These are phyloP conservation scores for Drosophila tanythrix DNA, from an alignment of 2,888 invertebrate genomes.

Conservation along the genomic window DNA sequence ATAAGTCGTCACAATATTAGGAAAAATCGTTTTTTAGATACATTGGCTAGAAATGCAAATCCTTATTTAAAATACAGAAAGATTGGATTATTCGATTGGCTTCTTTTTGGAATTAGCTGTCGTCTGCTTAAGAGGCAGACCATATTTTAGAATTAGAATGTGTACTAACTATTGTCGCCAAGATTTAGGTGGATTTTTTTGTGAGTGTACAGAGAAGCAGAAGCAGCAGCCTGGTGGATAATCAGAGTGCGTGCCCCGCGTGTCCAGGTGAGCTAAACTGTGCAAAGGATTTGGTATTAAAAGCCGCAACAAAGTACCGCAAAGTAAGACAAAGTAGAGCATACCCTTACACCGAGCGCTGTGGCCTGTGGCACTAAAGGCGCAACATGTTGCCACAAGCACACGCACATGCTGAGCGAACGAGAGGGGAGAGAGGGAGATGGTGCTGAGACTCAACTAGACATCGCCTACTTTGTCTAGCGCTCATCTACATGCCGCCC, in stretches of 20 bases:
- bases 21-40: too few species aligned
- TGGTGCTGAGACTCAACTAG: slow-evolving; percentile 38
- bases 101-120: too few species aligned
- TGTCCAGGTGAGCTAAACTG: slow-evolving; percentile 45
- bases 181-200: neutral
- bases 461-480: slow-evolving; percentile 74
- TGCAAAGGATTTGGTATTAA: slow-evolving; percentile 77
- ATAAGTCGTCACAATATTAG: too few species aligned
- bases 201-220: slow-evolving; percentile 1
- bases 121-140: too few species aligned
- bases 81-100: too few species aligned
- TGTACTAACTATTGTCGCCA: neutral
- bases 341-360: slow-evolving; percentile 16
- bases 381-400: slow-evolving; percentile 77
- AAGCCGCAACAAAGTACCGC: slow-evolving; percentile 76
- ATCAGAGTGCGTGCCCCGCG: slow-evolving; percentile 43
- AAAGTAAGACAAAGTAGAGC: slow-evolving; percentile 77
- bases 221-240: slow-evolving; percentile 37
- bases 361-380: slow-evolving; percentile 58
- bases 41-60: too few species aligned
- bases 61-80: too few species aligned
- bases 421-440: neutral
- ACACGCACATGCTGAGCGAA: slow-evolving; percentile 17
- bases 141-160: too few species aligned
- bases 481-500: slow-evolving; percentile 73